Percentiles rank a stretch among this genome's conserved stretches.
Evolutionary conservation across 2,888 invertebrate species (phyloP).

Genomic region (Nycteola revayana): DNA sequence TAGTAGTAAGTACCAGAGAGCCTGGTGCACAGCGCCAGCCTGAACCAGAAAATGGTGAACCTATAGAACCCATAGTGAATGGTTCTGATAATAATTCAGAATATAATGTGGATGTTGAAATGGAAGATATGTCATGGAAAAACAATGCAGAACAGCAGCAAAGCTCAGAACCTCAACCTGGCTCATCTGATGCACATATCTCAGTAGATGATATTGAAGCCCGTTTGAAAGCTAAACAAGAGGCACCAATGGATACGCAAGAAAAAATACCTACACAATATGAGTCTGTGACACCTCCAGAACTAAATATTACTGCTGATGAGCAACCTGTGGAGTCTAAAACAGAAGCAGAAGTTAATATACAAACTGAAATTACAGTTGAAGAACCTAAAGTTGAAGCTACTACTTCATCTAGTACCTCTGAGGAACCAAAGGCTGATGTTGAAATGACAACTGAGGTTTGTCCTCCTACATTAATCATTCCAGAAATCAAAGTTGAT

Average conservation of each 20-base stretch:
- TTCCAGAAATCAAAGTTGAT: slow-evolving; percentile 72
- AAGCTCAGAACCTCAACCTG: slow-evolving; percentile 61
- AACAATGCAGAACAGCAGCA: slow-evolving; percentile 56
- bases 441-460: slow-evolving; percentile 50
- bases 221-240: slow-evolving; percentile 72
- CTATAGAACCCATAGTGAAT: slow-evolving; percentile 82
- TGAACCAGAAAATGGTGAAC: slow-evolving; percentile 86
- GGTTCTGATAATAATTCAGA: slow-evolving; percentile 82
- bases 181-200: slow-evolving; percentile 68
- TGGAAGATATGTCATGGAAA: slow-evolving; percentile 79
- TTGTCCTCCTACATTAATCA: slow-evolving; percentile 41
- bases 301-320: slow-evolving; percentile 48
- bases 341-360: slow-evolving; percentile 22
- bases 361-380: slow-evolving; percentile 31
- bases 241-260: slow-evolving; percentile 51
- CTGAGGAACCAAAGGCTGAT: slow-evolving; percentile 45
- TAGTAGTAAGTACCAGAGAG: slow-evolving; percentile 90
- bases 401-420: slow-evolving; percentile 13
- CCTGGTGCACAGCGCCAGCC: slow-evolving; percentile 83
- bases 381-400: slow-evolving; percentile 37
- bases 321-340: slow-evolving; percentile 39
- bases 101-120: slow-evolving; percentile 79
- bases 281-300: slow-evolving; percentile 61
- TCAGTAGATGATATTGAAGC: slow-evolving; percentile 68
- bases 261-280: slow-evolving; percentile 52